Conservation (phyloP, 2,797 vertebrate species). For the Ctenopoma multispine region DNA sequence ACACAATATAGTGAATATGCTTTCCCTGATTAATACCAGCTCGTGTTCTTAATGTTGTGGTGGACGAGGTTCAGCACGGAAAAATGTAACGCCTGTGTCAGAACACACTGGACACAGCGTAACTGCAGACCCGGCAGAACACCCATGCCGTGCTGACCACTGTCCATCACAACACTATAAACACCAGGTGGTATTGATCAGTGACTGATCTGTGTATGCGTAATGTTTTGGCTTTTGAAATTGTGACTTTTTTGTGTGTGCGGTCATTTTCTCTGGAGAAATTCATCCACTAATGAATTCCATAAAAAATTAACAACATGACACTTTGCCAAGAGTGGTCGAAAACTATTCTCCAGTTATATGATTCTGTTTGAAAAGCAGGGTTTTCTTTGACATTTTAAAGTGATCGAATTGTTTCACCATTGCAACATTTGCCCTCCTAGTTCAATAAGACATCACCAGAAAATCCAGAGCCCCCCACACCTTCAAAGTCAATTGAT, state of each 20-base stretch:
- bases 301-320: constrained; percentile 7
- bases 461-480: constrained; percentile 11
- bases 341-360: constrained; percentile 2
- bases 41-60: too few relatives aligned
- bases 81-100: too few relatives aligned
- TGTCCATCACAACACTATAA: too few relatives aligned
- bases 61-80: too few relatives aligned
- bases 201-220: too few relatives aligned
- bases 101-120: too few relatives aligned
- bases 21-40: too few relatives aligned
- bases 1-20: background rate
- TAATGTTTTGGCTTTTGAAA: constrained; percentile 39
- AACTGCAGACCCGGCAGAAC: too few relatives aligned
- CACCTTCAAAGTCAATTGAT: constrained; percentile 46
- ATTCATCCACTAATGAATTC: background rate
- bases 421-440: background rate
- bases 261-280: constrained; percentile 17
- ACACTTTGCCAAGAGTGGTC: constrained; percentile 13
- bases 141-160: too few relatives aligned
- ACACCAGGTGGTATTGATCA: too few relatives aligned
- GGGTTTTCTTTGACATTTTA: background rate
- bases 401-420: constrained; percentile 13
- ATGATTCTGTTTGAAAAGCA: constrained; percentile 28
- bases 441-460: constrained; percentile 23
- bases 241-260: constrained; percentile 18